Evolutionary conservation across 2,113 vertebrate genomes (phyloP).

Genomic region (Barnardius zonarius): DNA sequence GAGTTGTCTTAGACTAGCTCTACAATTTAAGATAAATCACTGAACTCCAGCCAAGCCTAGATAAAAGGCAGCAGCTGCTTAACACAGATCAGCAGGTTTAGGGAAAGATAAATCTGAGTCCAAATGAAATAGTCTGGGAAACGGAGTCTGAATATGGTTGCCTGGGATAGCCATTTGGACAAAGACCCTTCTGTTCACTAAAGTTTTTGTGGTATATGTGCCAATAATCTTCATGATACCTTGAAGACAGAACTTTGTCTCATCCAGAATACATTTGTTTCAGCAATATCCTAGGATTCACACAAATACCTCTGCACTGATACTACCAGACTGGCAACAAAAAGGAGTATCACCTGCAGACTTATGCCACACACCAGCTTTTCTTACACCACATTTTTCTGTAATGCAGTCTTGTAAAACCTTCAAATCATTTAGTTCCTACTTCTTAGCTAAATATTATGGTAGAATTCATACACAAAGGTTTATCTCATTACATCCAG

Average conservation of each 20-base stretch:
- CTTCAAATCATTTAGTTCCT: background rate
- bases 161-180: background rate
- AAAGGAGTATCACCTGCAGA: background rate
- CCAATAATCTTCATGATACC: background rate
- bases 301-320: background rate
- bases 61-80: constrained; percentile 23
- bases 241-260: background rate
- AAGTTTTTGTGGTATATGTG: background rate
- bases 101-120: background rate
- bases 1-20: background rate
- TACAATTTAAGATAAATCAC: background rate
- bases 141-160: background rate
- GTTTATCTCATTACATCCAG: background rate
- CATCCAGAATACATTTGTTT: background rate
- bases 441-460: background rate
- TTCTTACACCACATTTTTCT: background rate
- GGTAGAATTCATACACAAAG: background rate
- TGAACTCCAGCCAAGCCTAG: background rate
- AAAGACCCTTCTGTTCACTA: background rate
- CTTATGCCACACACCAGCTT: background rate
- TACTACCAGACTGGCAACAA: background rate
- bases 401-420: background rate
- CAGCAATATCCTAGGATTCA: background rate
- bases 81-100: background rate
- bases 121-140: background rate